phyloP scores from a whole-genome alignment of 2,113 vertebrate genomes.

The Protobothrops flavoviridis region DNA sequence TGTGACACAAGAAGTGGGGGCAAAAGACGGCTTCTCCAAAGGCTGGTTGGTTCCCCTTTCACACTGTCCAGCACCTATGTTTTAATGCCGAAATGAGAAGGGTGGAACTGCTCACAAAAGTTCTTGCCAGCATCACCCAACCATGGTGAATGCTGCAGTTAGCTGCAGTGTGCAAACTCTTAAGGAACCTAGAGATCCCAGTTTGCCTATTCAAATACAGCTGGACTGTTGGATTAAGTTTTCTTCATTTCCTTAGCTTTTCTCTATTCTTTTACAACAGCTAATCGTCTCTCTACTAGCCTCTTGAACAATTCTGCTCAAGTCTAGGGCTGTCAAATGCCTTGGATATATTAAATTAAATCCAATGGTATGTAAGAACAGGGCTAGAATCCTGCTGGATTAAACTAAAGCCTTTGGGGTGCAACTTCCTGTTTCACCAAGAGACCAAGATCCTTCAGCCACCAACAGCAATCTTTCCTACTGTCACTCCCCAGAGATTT shows the following conservation, averaged over 20 bases:
- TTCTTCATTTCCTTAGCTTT: neutral
- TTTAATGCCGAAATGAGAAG: neutral
- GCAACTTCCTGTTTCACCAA: neutral
- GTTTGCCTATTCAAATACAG: neutral
- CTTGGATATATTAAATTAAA: neutral
- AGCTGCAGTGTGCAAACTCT: neutral
- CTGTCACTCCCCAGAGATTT: neutral
- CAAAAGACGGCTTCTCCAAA: neutral
- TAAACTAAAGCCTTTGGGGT: neutral
- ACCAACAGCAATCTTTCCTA: neutral
- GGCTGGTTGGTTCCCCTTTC: neutral
- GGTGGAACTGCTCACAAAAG: neutral
- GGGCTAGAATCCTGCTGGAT: neutral
- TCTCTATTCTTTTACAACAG: neutral
- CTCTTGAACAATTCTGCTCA: neutral
- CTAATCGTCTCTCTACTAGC: neutral
- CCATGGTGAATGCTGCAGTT: neutral
- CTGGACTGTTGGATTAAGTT: neutral
- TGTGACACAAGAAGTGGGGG: neutral
- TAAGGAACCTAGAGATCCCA: neutral
- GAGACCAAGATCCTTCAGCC: neutral
- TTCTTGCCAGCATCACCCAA: neutral
- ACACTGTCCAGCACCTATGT: neutral
- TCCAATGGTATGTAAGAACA: neutral
- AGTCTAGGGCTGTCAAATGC: neutral